Evolutionary conservation across 1,140 invertebrate species (phyloP).

Genomic region (Trichonephila clavata): DNA sequence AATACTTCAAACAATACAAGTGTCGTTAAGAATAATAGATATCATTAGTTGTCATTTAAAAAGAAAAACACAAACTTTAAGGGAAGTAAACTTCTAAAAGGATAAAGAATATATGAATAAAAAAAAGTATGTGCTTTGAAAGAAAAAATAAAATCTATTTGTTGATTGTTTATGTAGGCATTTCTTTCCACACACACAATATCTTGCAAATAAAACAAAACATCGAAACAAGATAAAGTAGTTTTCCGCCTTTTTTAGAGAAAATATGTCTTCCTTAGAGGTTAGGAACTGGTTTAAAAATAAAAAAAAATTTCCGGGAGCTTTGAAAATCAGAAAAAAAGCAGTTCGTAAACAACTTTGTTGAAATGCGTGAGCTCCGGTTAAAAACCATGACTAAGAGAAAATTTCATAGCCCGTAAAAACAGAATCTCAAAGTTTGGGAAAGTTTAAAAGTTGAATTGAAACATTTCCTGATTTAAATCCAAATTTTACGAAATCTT

Average conservation of each 20-base stretch:
- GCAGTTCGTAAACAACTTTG: constrained; percentile 35
- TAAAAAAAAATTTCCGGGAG: background rate
- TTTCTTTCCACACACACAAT: constrained; percentile 6
- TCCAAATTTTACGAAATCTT: constrained; percentile 3
- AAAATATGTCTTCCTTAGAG: constrained; percentile 20
- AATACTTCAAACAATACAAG: background rate
- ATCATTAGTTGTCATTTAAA: background rate
- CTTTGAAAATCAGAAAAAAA: background rate
- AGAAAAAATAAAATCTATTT: constrained; percentile 24
- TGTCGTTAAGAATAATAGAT: background rate
- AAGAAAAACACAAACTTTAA: background rate
- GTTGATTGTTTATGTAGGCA: constrained; percentile 31
- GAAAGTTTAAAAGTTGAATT: constrained; percentile 38
- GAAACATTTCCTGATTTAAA: constrained; percentile 31
- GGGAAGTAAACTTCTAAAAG: background rate
- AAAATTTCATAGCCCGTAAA: constrained; percentile 41
- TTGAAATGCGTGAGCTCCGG: constrained; percentile 36
- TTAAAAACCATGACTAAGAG: constrained; percentile 38
- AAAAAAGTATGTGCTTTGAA: background rate
- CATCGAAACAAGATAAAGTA: constrained; percentile 20
- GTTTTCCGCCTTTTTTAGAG: background rate
- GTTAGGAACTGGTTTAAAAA: background rate
- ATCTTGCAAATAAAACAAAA: constrained; percentile 8
- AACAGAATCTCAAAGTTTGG: background rate
- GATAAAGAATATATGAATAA: background rate